Conservation (phyloP, 2,888 invertebrate species). For the Dichetophora obliterata region DNA sequence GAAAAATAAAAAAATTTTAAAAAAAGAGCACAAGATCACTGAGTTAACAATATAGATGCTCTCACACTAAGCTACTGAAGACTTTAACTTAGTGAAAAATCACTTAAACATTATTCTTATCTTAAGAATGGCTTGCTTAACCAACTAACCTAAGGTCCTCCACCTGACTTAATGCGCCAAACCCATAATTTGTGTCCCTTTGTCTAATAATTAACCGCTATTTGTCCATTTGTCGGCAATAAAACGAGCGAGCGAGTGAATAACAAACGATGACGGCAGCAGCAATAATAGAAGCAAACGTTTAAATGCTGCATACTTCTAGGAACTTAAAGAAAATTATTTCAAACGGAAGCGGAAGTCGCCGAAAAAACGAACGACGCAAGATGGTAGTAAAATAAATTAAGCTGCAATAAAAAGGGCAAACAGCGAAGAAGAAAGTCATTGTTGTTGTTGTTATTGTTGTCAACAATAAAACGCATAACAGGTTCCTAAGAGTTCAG, state of each 20-base stretch:
- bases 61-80: too few relatives aligned
- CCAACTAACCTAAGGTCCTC: too few relatives aligned
- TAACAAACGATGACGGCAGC: conserved; percentile 5
- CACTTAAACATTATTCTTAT: too few relatives aligned
- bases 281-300: background rate
- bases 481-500: too few relatives aligned
- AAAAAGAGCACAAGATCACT: too few relatives aligned
- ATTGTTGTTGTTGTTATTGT: too few relatives aligned
- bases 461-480: too few relatives aligned
- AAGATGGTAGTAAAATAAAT: conserved; percentile 30
- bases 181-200: conserved; percentile 2
- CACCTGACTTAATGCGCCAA: background rate
- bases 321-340: conserved; percentile 1
- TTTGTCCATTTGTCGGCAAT: conserved; percentile 59
- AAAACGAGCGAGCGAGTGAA: background rate
- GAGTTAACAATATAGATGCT: too few relatives aligned
- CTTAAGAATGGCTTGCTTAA: too few relatives aligned
- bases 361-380: conserved; percentile 49
- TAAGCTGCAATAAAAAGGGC: background rate
- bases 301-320: background rate
- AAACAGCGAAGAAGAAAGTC: background rate
- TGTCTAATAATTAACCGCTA: conserved; percentile 64
- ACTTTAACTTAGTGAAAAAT: too few relatives aligned
- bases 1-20: too few relatives aligned
- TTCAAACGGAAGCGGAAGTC: conserved; percentile 48